A percentile compares a stretch with the other conserved stretches of the same genome.
These are phyloP conservation scores for Prunella himalayana DNA, from an alignment of 2,113 vertebrate species.

Conservation along the genomic window DNA sequence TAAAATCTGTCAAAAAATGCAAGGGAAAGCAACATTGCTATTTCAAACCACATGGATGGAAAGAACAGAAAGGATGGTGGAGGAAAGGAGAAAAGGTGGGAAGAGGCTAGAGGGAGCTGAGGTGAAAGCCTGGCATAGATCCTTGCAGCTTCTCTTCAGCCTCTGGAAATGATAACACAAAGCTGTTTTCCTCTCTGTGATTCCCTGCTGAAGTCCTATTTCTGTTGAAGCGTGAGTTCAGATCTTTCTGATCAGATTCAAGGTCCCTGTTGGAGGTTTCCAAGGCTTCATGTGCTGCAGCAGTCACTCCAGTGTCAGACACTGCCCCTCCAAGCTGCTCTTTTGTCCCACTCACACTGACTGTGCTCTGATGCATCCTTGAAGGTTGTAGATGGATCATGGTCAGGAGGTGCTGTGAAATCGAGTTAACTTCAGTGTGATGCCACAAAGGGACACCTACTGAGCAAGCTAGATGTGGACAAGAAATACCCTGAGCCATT, in stretches of 20 bases:
- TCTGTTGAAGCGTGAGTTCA: background rate
- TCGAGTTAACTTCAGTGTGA: accelerated
- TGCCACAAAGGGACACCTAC: background rate
- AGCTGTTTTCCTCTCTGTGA: background rate
- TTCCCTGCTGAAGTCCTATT: background rate
- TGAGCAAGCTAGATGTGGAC: background rate
- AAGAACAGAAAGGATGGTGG: background rate
- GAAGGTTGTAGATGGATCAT: background rate
- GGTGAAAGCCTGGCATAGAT: background rate
- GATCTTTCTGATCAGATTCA: background rate
- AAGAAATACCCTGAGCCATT: background rate
- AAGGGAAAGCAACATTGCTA: background rate
- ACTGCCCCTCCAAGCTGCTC: background rate
- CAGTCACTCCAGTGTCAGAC: background rate
- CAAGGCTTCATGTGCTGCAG: background rate
- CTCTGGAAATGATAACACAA: background rate
- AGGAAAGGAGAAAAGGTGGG: background rate
- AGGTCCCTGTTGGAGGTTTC: background rate
- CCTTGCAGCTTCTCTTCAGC: background rate
- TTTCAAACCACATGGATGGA: background rate
- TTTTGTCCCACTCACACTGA: accelerated
- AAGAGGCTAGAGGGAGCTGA: background rate
- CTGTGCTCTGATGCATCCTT: background rate
- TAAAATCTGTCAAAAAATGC: background rate
- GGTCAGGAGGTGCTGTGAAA: background rate